phyloP scores from a whole-genome alignment of 2,888 invertebrate genomes.

The Theretra japonica region DNA sequence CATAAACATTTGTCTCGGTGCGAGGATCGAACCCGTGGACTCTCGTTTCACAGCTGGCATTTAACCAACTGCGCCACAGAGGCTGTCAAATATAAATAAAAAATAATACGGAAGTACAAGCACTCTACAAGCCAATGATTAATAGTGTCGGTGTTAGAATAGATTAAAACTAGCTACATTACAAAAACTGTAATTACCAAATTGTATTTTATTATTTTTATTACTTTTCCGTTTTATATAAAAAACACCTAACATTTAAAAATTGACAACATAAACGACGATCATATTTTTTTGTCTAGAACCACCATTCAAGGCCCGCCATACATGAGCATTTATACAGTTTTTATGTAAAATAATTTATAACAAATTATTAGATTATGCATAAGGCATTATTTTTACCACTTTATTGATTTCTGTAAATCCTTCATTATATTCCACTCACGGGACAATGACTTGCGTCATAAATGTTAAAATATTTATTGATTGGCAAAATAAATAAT shows the following conservation, averaged over 20 bases:
- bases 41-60: no score
- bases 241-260: slow-evolving; percentile 51
- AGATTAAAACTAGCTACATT: slow-evolving; percentile 30
- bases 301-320: slow-evolving; percentile 2
- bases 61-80: no score
- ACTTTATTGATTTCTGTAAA: neutral
- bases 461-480: slow-evolving; percentile 1
- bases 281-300: slow-evolving; percentile 9
- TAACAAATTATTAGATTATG: neutral
- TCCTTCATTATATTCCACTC: neutral
- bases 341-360: neutral
- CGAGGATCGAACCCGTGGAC: no score
- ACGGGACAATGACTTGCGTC: neutral
- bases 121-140: slow-evolving; percentile 7
- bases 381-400: neutral
- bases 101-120: neutral
- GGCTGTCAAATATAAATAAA: neutral
- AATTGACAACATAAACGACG: slow-evolving; percentile 44
- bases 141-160: neutral
- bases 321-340: neutral
- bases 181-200: slow-evolving; percentile 47
- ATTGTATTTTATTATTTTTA: slow-evolving; percentile 48
- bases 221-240: slow-evolving; percentile 44
- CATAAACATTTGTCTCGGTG: no score
- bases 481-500: slow-evolving; percentile 9